Conservation (phyloP, 2,888 invertebrate genomes). For the Caenorhabditis sp. region DNA sequence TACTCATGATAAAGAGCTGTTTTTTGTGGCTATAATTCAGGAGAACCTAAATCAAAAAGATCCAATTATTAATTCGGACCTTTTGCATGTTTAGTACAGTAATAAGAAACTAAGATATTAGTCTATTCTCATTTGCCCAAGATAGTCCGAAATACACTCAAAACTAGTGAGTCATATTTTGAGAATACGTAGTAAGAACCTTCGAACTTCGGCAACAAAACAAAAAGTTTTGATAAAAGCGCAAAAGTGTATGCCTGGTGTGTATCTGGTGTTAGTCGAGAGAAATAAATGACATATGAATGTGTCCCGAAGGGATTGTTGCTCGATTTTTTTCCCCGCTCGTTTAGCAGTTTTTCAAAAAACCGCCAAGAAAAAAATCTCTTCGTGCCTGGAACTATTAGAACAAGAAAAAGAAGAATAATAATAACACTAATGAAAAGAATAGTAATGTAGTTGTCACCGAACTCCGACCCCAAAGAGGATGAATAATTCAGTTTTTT, state of each 20-base stretch:
- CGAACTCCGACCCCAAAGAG: no score
- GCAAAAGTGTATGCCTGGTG: slow-evolving; percentile 1
- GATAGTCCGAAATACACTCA: no score
- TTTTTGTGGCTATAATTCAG: no score
- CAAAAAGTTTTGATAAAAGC: slow-evolving; percentile 17
- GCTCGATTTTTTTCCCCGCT: not conserved
- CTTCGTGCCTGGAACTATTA: not conserved
- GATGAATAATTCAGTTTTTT: slow-evolving; percentile 1
- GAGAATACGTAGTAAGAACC: no score
- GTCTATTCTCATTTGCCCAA: no score
- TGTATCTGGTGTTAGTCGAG: slow-evolving; percentile 3
- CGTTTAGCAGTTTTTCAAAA: not conserved
- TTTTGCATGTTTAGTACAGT: no score
- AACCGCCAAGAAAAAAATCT: not conserved
- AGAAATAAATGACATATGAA: slow-evolving; percentile 42
- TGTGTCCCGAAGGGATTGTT: slow-evolving; percentile 25
- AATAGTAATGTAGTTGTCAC: not conserved
- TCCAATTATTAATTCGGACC: no score
- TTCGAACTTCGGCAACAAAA: not conserved
- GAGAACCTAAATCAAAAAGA: no score
- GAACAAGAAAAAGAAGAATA: not conserved
- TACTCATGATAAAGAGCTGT: no score
- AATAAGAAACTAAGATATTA: no score
- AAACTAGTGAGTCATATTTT: no score
- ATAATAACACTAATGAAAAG: not conserved